Evolutionary conservation across 1,140 invertebrate genomes (phyloP).

Genomic region (Procambarus virginalis): DNA sequence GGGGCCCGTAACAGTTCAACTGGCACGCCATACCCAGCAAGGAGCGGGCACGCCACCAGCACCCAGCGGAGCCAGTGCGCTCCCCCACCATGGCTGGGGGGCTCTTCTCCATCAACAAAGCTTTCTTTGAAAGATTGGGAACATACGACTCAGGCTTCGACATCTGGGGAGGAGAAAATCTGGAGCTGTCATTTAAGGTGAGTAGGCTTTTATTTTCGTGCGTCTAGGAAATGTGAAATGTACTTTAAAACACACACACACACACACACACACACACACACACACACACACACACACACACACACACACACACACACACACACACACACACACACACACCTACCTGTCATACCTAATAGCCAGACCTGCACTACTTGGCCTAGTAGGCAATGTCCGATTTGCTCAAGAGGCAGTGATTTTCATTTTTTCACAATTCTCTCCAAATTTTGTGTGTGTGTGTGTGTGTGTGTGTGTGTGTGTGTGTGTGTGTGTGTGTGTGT

Average conservation of each 20-base stretch:
- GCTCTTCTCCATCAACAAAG: conserved; percentile 84
- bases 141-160: conserved; percentile 99
- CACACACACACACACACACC: too few species aligned
- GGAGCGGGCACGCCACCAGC: conserved; percentile 88
- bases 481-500: too few species aligned
- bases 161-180: conserved; percentile 98
- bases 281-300: too few species aligned
- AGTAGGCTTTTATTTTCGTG: conserved; percentile 8
- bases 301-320: too few species aligned
- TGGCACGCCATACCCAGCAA: conserved; percentile 96
- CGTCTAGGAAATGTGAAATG: not conserved
- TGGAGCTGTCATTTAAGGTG: conserved; percentile 98
- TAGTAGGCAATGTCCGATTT: too few species aligned
- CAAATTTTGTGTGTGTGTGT: too few species aligned
- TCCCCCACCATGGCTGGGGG: conserved; percentile 97
- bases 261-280: too few species aligned
- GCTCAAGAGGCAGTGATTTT: too few species aligned
- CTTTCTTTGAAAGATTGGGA: conserved; percentile 94
- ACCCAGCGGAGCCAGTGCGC: conserved; percentile 92
- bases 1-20: conserved; percentile 82
- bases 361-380: too few species aligned
- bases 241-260: not conserved
- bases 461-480: too few species aligned
- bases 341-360: too few species aligned
- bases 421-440: too few species aligned